Conservation (phyloP, 1,140 invertebrate genomes). For the Calosoma granatense region DNA sequence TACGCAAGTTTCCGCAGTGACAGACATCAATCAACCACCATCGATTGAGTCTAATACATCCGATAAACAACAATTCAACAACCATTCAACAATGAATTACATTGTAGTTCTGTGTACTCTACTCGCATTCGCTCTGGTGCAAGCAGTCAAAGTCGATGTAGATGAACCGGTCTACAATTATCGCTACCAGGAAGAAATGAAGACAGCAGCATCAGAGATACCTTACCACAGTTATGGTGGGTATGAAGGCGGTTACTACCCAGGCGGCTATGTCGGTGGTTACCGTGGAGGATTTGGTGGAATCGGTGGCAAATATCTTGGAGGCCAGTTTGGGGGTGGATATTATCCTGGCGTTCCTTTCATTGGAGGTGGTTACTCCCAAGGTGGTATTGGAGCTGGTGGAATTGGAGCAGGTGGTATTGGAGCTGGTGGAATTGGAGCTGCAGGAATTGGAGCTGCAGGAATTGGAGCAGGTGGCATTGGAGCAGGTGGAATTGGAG, state of each 20-base stretch:
- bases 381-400: slow-evolving; percentile 12
- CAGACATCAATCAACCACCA: not conserved
- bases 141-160: slow-evolving; percentile 12
- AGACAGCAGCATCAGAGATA: slow-evolving; percentile 24
- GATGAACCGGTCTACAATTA: slow-evolving; percentile 26
- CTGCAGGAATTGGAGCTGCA: slow-evolving; percentile 31
- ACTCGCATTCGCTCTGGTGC: no score
- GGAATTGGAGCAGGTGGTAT: slow-evolving; percentile 22
- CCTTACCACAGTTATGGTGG: slow-evolving; percentile 26
- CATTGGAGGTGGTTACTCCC: not conserved
- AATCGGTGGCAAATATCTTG: slow-evolving; percentile 20
- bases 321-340: slow-evolving; percentile 9
- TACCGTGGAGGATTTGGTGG: slow-evolving; percentile 29
- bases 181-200: slow-evolving; percentile 29
- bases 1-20: not conserved
- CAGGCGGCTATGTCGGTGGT: slow-evolving; percentile 9
- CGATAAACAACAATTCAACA: no score
- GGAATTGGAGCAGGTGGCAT: slow-evolving; percentile 28
- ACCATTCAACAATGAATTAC: no score
- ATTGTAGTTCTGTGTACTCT: not conserved
- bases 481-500: slow-evolving; percentile 18
- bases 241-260: slow-evolving; percentile 30
- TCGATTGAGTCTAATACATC: not conserved
- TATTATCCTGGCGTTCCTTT: not conserved
- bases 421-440: slow-evolving; percentile 28